Evolutionary conservation across 2,797 vertebrate species (phyloP).

Genomic region (Ispidina picta): DNA sequence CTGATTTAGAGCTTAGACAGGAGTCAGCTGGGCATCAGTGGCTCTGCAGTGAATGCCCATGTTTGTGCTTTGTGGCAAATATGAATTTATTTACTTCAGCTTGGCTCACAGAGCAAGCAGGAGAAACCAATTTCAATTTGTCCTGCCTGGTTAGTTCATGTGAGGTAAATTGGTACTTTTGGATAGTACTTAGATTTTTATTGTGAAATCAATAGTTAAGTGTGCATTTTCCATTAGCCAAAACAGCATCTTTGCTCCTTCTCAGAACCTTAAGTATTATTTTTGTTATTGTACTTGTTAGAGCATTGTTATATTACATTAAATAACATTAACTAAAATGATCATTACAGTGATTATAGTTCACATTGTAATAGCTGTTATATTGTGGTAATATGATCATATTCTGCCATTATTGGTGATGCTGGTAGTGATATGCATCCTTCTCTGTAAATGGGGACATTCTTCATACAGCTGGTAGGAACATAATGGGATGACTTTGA

Average conservation of each 20-base stretch:
- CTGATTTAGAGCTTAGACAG: neutral
- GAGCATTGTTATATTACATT: neutral
- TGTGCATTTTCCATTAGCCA: neutral
- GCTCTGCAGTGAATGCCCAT: neutral
- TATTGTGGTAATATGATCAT: neutral
- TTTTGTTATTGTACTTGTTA: slow-evolving; percentile 16
- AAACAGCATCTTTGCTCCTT: neutral
- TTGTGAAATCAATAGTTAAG: slow-evolving; percentile 4
- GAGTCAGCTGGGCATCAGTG: neutral
- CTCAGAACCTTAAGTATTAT: neutral
- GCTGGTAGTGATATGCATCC: neutral
- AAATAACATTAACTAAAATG: neutral
- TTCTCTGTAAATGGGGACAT: neutral
- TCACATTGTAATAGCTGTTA: neutral
- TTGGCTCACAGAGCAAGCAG: neutral
- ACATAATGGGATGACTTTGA: neutral
- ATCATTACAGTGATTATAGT: neutral
- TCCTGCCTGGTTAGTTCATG: slow-evolving; percentile 19
- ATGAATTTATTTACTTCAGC: neutral
- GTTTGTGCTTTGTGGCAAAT: neutral
- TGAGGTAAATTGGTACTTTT: neutral
- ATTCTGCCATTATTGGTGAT: neutral
- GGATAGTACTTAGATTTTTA: neutral
- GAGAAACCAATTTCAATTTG: neutral
- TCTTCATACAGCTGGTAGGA: neutral